Conservation (phyloP, 2,797 vertebrate genomes). For the Leptoclinus maculatus region DNA sequence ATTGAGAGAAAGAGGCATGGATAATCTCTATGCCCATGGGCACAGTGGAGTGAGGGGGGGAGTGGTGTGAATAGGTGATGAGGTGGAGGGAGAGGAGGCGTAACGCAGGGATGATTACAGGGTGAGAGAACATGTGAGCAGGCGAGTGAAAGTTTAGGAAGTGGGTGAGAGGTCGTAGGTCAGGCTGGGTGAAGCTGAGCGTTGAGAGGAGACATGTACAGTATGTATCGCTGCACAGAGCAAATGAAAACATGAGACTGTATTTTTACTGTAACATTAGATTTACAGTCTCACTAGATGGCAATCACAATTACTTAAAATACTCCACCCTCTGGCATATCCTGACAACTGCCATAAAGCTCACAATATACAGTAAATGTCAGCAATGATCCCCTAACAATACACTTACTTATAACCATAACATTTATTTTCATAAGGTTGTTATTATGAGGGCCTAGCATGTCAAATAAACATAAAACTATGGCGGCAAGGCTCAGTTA, state of each 20-base stretch:
- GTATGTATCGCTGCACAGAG: slow-evolving; percentile 12
- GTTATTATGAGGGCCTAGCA: slow-evolving; percentile 23
- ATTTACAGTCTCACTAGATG: slow-evolving; percentile 57
- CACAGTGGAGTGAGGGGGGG: slow-evolving; percentile 20
- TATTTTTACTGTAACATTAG: slow-evolving; percentile 71
- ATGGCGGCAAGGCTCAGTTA: slow-evolving; percentile 24
- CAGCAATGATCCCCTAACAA: slow-evolving; percentile 16
- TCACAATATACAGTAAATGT: slow-evolving; percentile 36
- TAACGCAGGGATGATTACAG: slow-evolving; percentile 30
- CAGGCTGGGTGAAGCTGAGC: slow-evolving; percentile 19
- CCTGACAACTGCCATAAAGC: slow-evolving; percentile 42
- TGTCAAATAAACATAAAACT: slow-evolving; percentile 49
- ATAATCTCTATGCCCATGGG: slow-evolving; percentile 41
- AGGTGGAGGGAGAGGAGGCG: slow-evolving; percentile 37
- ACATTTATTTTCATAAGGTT: slow-evolving; percentile 34
- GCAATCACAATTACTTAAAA: slow-evolving; percentile 56
- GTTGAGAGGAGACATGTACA: slow-evolving; percentile 16
- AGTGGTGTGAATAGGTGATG: slow-evolving; percentile 21
- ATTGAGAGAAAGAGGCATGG: slow-evolving; percentile 15
- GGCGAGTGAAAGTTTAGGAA: slow-evolving; percentile 9
- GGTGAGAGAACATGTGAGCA: slow-evolving; percentile 21
- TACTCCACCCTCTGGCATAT: slow-evolving; percentile 51
- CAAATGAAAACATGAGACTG: slow-evolving; percentile 56
- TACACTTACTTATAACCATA: slow-evolving; percentile 34
- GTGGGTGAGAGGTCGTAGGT: slow-evolving; percentile 41